A percentile compares a stretch with the other conserved stretches of the same genome.
These are phyloP conservation scores for Hydrochoerus hydrochaeris DNA, from an alignment of 2,113 vertebrate species.

Conservation along the genomic window DNA sequence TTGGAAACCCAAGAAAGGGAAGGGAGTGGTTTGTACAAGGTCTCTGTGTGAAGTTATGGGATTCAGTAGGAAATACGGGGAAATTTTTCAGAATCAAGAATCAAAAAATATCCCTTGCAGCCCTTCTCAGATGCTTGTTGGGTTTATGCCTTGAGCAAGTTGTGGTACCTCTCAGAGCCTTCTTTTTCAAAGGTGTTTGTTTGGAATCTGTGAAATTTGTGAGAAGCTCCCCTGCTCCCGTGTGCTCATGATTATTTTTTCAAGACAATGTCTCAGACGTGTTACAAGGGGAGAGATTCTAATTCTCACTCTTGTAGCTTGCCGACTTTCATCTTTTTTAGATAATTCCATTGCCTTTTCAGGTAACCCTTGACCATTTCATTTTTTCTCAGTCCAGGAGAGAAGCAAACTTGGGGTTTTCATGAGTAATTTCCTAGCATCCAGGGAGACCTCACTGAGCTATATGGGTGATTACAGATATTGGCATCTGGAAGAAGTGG, in stretches of 20 bases:
- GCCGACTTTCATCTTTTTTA: not conserved
- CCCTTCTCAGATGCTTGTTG: not conserved
- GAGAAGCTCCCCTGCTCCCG: not conserved
- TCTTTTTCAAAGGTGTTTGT: not conserved
- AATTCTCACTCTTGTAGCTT: not conserved
- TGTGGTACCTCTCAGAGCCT: not conserved
- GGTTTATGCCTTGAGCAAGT: conserved; percentile 1
- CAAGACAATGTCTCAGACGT: not conserved
- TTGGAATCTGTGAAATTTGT: not conserved
- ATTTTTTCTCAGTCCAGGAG: not conserved
- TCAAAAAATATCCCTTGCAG: not conserved
- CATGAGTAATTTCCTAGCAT: not conserved
- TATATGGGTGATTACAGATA: not conserved
- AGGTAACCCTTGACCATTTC: not conserved
- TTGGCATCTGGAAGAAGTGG: not conserved
- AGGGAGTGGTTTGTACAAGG: not conserved
- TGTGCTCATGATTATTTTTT: not conserved
- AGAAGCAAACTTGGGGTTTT: not conserved
- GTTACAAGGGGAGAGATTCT: not conserved
- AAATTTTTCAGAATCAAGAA: not conserved
- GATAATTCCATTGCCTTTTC: not conserved
- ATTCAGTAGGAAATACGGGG: not conserved
- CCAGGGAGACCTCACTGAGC: not conserved
- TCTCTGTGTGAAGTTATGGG: not conserved
- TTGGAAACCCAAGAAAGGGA: not conserved